Base-by-base conservation (phyloP, 2,113 vertebrate species). In the Anarrhichthys ocellatus region DNA sequence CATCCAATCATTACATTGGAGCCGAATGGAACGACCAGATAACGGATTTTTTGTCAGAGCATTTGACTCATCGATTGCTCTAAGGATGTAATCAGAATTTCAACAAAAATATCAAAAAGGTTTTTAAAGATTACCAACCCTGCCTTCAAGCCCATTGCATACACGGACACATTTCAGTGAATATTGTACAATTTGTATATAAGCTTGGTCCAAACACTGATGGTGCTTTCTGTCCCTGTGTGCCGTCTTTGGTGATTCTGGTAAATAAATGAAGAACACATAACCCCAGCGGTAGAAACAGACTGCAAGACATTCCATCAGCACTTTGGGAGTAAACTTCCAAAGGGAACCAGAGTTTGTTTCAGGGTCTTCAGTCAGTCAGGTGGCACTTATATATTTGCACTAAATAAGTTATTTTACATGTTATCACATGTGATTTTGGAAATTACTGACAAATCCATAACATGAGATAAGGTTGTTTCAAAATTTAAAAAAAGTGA, bases 271-370 rank as follows among this genome's bases (percentile, higher is more conserved):
- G 32, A 32, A 32, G 3, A 20, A 48, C 36, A 38, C 36, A 8
- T 38, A 38, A 29, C 29, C 29, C 42, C 17, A 22, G 54, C 32
- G 62, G 22, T 27, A 14, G 54, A 40, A 58, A 44, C 7, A n/a
- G 22, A 27, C 70, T 2, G 1, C 36, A 6, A 63, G 56, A 63
- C 63, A 62, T 63, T 27, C 56, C 64, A 14, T 1, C 5, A 6
- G 82, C 54, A 68, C 46, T 56, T 22, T 68, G 27, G 48, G 63
- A n/a, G 11, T 15, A 24, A 61, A 72, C 61, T 29, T 77, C 59
- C 8, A 66, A 65, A 27, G 38, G 38, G n/a, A 63, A 27, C 22
- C 29, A 38, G 29, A 52, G n/a, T 40, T 52, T 42, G 20, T 54
- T 52, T 11, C 32, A 14, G 18, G 62, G 9, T 34, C 24, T 32